Evolutionary conservation across 2,888 invertebrate species (phyloP).

Genomic region (Torymus texanus): DNA sequence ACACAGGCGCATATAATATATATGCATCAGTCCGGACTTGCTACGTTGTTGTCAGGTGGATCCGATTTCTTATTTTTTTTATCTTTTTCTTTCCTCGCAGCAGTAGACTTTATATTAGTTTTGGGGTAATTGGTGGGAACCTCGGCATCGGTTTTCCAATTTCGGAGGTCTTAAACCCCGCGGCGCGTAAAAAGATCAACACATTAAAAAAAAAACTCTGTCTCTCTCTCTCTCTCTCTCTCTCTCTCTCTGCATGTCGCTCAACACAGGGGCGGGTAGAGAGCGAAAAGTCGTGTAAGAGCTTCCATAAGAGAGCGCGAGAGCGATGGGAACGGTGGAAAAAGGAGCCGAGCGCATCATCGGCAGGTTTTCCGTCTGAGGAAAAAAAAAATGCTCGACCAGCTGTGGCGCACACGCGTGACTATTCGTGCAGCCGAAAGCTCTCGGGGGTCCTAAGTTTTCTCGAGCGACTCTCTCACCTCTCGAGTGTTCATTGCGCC

Average conservation of each 20-base stretch:
- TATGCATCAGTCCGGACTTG: too few species aligned
- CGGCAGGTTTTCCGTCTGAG: conserved; percentile 4
- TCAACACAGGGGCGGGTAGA: not conserved
- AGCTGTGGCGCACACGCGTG: not conserved
- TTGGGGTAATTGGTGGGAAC: conserved; percentile 41
- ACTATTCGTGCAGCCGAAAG: not conserved
- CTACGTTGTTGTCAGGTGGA: conserved; percentile 36
- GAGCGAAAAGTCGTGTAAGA: not conserved
- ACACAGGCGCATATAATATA: too few species aligned
- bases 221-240: not conserved
- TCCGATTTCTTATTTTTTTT: conserved; percentile 30
- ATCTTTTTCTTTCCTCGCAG: too few species aligned
- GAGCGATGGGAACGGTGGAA: not conserved
- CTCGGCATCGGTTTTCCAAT: conserved; percentile 12
- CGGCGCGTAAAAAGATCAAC: too few species aligned
- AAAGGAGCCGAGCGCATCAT: not conserved
- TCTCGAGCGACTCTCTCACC: too few species aligned
- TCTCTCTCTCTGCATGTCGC: not conserved
- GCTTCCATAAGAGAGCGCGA: not conserved
- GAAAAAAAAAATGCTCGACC: too few species aligned
- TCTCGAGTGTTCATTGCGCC: too few species aligned
- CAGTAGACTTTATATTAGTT: too few species aligned
- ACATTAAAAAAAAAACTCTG: not conserved
- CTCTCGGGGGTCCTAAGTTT: not conserved
- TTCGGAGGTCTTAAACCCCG: not conserved